Conservation (phyloP, 2,888 invertebrate genomes). For the Drosophila mimetica region DNA sequence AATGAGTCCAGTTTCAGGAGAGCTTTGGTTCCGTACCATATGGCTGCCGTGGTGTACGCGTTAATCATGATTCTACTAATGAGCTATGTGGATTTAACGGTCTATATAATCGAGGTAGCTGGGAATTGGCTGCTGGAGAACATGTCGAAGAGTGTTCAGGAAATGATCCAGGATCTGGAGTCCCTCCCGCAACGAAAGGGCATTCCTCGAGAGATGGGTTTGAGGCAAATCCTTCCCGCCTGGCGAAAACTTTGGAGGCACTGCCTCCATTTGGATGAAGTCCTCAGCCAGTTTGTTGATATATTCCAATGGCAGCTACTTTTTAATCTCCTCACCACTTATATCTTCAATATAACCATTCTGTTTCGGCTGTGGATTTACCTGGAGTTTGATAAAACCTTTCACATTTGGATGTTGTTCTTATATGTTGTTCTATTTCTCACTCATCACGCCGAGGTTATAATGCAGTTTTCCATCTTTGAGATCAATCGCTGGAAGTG, state of each 20-base stretch:
- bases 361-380: constrained; percentile 53
- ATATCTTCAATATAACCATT: constrained; percentile 46
- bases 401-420: background rate
- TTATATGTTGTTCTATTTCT: constrained; percentile 14
- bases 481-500: constrained; percentile 30
- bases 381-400: constrained; percentile 4
- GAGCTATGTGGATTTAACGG: constrained; percentile 30
- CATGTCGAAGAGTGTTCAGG: constrained; percentile 31
- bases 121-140: constrained; percentile 48
- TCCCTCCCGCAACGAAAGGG: constrained; percentile 40
- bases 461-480: constrained; percentile 54
- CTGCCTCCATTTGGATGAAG: constrained; percentile 31
- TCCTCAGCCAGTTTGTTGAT: constrained; percentile 36
- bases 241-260: constrained; percentile 46
- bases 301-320: constrained; percentile 54
- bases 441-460: constrained; percentile 37
- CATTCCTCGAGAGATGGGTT: constrained; percentile 36
- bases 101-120: constrained; percentile 22
- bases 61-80: constrained; percentile 43
- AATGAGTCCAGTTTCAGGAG: background rate
- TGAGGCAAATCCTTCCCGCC: constrained; percentile 40
- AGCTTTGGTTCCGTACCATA: constrained; percentile 14
- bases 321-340: constrained; percentile 48
- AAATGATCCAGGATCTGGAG: constrained; percentile 39
- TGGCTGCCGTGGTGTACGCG: constrained; percentile 2